Evolutionary conservation across 2,888 invertebrate genomes (phyloP).

Genomic region (Apotomis betuletana): DNA sequence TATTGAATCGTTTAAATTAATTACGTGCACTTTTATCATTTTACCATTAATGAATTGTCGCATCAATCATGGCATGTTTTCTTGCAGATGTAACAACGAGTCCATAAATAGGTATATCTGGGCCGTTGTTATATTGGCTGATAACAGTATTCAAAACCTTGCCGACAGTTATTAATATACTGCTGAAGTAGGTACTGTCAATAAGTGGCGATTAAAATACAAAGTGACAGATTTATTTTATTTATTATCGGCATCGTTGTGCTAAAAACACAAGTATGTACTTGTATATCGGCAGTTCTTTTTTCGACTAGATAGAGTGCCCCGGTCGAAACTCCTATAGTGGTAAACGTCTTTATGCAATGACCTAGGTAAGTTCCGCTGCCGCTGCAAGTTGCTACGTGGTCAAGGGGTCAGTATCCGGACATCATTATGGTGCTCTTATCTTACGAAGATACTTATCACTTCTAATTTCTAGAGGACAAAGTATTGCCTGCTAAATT

Average conservation of each 20-base stretch:
- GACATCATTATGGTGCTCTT: not conserved
- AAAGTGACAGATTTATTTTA: no score
- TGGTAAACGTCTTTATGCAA: no score
- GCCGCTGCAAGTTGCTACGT: not conserved
- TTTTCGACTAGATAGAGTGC: no score
- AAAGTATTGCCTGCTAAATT: no score
- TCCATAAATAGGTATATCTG: constrained; percentile 40
- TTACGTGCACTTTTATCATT: constrained; percentile 33
- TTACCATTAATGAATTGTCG: constrained; percentile 41
- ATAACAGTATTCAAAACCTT: constrained; percentile 31
- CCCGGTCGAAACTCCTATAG: no score
- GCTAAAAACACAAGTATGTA: not conserved
- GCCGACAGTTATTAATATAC: not conserved
- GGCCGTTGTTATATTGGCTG: constrained; percentile 20
- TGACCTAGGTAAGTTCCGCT: not conserved
- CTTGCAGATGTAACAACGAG: constrained; percentile 39
- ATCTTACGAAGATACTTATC: not conserved
- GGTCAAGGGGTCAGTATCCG: not conserved
- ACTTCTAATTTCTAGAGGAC: no score
- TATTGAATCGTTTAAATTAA: constrained; percentile 5
- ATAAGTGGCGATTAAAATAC: not conserved
- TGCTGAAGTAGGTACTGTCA: not conserved
- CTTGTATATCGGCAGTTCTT: no score
- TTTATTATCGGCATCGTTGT: no score
- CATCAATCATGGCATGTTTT: constrained; percentile 40